Evolutionary conservation across 30 jellyfish, hydroid and myxozoan species (phyloP).

Genomic region (Aurelia aurita): DNA sequence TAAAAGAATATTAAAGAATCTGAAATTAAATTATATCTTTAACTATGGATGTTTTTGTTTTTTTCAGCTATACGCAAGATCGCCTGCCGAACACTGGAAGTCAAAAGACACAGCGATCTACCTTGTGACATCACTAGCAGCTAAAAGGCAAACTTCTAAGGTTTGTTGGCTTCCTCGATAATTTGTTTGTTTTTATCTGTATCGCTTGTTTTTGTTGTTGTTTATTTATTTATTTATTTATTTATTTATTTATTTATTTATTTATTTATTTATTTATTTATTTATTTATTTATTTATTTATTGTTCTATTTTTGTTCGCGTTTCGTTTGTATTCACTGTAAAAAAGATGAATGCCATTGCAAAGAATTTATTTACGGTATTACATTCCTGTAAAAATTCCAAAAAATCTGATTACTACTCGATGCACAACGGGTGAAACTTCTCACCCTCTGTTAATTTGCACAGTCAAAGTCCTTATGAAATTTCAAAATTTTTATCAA

Average conservation of each 20-base stretch:
- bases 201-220: neutral
- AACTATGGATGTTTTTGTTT: neutral
- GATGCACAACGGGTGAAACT: too few relatives aligned
- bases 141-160: constrained; percentile 92
- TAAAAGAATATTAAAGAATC: too few relatives aligned
- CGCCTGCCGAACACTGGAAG: constrained; percentile 85
- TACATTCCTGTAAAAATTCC: too few relatives aligned
- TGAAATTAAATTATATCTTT: too few relatives aligned
- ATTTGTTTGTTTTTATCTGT: neutral
- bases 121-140: constrained; percentile 95
- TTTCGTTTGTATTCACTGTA: too few relatives aligned
- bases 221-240: neutral
- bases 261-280: neutral
- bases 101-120: constrained; percentile 94
- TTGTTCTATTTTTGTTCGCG: too few relatives aligned
- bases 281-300: neutral
- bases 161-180: constrained; percentile 2
- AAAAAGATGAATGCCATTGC: too few relatives aligned
- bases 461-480: too few relatives aligned
- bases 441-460: too few relatives aligned
- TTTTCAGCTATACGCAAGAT: constrained; percentile 51
- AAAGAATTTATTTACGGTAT: too few relatives aligned
- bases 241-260: neutral
- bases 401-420: too few relatives aligned
- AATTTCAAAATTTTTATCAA: too few relatives aligned